Evolutionary conservation across 2,888 invertebrate genomes (phyloP).

Genomic region (Cacoxenus indagator): DNA sequence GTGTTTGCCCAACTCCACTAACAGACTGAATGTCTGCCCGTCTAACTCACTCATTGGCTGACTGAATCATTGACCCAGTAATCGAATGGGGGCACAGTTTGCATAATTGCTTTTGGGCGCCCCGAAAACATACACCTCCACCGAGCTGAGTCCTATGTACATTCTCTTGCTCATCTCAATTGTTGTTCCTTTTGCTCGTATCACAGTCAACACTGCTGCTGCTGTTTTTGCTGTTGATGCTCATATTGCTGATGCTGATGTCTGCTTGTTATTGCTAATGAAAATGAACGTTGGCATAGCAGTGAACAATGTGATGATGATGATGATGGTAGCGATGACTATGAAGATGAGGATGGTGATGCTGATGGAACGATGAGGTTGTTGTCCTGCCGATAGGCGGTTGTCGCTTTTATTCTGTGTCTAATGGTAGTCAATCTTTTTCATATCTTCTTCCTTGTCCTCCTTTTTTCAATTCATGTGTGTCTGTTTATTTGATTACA

Average conservation of each 20-base stretch:
- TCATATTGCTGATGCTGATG: neutral
- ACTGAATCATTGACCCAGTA: constrained; percentile 6
- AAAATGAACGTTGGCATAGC: constrained; percentile 36
- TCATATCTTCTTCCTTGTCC: neutral
- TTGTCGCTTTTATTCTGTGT: neutral
- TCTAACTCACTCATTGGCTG: constrained; percentile 32
- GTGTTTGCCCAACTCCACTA: neutral
- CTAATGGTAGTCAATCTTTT: neutral
- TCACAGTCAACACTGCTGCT: neutral
- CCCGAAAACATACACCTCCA: neutral
- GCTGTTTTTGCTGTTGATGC: neutral
- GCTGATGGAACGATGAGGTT: neutral
- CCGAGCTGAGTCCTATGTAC: neutral
- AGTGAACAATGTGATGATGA: no score
- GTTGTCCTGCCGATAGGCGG: neutral
- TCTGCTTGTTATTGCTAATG: constrained; percentile 38
- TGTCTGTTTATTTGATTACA: constrained; percentile 47
- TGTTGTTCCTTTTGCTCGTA: neutral
- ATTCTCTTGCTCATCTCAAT: neutral
- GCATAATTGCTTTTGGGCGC: constrained; percentile 52
- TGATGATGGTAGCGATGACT: neutral
- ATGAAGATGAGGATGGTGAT: neutral
- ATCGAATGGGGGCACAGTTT: constrained; percentile 16
- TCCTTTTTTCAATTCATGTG: constrained; percentile 41
- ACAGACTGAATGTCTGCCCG: constrained; percentile 29